These are phyloP conservation scores for Rhizomys pruinosus DNA, from an alignment of 2,113 vertebrate genomes.

Conservation along the genomic window DNA sequence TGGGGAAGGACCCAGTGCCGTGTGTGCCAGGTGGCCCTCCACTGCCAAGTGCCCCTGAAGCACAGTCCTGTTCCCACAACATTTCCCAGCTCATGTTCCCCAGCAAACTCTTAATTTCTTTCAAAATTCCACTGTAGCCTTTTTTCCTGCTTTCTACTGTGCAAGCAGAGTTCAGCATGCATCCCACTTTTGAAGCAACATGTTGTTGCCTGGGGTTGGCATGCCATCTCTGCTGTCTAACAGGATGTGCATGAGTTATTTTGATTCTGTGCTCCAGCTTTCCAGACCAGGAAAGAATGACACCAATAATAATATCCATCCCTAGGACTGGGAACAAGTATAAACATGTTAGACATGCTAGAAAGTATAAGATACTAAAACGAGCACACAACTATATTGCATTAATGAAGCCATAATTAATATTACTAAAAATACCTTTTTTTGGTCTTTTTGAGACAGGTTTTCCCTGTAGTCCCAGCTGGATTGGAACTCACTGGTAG, in stretches of 20 bases:
- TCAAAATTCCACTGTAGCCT: not conserved
- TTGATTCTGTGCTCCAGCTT: not conserved
- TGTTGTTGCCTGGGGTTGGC: not conserved
- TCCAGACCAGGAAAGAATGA: not conserved
- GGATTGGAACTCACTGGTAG: too few relatives aligned
- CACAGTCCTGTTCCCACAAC: too few relatives aligned
- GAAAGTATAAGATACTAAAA: not conserved
- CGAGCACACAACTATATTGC: not conserved
- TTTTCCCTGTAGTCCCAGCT: too few relatives aligned
- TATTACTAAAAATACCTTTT: not conserved
- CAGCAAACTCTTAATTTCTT: not conserved
- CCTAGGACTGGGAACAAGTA: not conserved
- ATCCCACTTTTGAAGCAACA: not conserved
- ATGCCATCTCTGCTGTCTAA: not conserved
- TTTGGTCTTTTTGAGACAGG: too few relatives aligned
- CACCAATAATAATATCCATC: not conserved
- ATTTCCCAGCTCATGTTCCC: too few relatives aligned
- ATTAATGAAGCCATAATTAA: not conserved
- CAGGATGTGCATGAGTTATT: not conserved
- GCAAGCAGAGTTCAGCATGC: not conserved
- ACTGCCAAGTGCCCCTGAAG: too few relatives aligned
- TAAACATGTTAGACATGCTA: conserved; percentile 27
- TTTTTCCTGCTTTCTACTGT: too few relatives aligned
- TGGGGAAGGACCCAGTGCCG: not conserved
- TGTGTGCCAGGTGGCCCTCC: not conserved